Percentiles rank a stretch among this genome's conserved stretches.
Evolutionary conservation across 2,797 vertebrate genomes (phyloP).

Genomic region (Diplodus sargus): DNA sequence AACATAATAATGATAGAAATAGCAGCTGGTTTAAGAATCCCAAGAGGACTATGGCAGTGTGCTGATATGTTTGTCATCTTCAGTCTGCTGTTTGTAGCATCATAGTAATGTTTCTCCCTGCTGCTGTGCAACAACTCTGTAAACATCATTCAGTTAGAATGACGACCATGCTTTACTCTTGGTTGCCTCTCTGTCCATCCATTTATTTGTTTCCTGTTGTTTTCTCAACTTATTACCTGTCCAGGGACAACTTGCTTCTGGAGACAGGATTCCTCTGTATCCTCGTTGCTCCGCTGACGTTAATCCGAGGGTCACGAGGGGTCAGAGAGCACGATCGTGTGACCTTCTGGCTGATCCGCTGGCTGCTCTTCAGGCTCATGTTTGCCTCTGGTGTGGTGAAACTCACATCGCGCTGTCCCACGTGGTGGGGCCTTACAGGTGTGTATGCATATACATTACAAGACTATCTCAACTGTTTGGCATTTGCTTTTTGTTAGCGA

Average conservation of each 20-base stretch:
- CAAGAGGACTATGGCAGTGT: constrained; percentile 3
- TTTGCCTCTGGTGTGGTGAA: constrained; percentile 96
- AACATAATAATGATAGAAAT: constrained; percentile 10
- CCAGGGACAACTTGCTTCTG: constrained; percentile 93
- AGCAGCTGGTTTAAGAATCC: constrained; percentile 1
- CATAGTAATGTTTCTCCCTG: constrained; percentile 18
- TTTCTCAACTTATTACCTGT: neutral
- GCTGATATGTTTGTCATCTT: constrained; percentile 2
- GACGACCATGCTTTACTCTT: neutral
- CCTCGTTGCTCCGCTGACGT: constrained; percentile 89
- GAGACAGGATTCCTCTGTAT: constrained; percentile 92
- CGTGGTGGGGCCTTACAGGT: constrained; percentile 99
- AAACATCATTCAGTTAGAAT: neutral
- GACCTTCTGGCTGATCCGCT: constrained; percentile 93
- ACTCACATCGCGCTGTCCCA: constrained; percentile 94
- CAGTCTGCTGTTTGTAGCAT: constrained; percentile 18
- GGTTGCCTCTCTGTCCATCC: neutral
- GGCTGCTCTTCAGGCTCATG: constrained; percentile 97
- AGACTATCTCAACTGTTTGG: neutral
- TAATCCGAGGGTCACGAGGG: constrained; percentile 65
- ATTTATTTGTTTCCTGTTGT: neutral
- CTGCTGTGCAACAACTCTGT: constrained; percentile 27
- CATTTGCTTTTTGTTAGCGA: neutral
- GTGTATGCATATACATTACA: neutral
- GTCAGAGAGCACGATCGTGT: constrained; percentile 83